phyloP scores from a whole-genome alignment of 1,140 invertebrate species.

The Leucophenga varia region DNA sequence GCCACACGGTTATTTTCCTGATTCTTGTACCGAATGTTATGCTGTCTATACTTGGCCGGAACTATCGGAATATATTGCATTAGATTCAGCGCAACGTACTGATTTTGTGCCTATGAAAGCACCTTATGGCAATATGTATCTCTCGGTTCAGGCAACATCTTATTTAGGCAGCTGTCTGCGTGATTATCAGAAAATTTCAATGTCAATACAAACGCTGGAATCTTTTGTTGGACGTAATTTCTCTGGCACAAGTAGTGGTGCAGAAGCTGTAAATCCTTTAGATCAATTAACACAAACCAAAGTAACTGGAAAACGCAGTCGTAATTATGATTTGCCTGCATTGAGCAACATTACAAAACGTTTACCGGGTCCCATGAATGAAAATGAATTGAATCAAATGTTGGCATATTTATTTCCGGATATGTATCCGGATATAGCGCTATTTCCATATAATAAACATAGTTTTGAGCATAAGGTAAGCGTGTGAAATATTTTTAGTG shows the following conservation, averaged over 20 bases:
- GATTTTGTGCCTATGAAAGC: constrained; percentile 87
- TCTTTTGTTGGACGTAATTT: constrained; percentile 64
- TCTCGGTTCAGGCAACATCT: constrained; percentile 65
- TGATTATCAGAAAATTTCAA: constrained; percentile 61
- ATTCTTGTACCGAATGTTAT: constrained; percentile 76
- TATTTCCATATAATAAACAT: constrained; percentile 49
- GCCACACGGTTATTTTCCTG: constrained; percentile 81
- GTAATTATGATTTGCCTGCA: constrained; percentile 25
- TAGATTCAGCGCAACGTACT: constrained; percentile 83
- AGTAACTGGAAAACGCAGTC: constrained; percentile 1
- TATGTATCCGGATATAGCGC: constrained; percentile 67
- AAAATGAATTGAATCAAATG: constrained; percentile 74
- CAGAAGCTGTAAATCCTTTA: constrained; percentile 31
- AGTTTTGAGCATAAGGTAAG: constrained; percentile 43
- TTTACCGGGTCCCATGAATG: constrained; percentile 70
- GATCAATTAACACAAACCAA: constrained; percentile 33
- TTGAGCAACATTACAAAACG: constrained; percentile 29
- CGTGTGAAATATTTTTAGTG: background rate
- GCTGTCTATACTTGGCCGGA: constrained; percentile 86
- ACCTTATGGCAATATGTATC: constrained; percentile 72
- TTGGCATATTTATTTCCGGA: constrained; percentile 89
- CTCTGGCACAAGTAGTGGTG: constrained; percentile 32
- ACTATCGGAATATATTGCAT: constrained; percentile 80
- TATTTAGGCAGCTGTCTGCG: constrained; percentile 67
- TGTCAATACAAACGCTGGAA: constrained; percentile 57